Evolutionary conservation across 2,888 invertebrate genomes (phyloP).

Genomic region (Pherbina coryleti): DNA sequence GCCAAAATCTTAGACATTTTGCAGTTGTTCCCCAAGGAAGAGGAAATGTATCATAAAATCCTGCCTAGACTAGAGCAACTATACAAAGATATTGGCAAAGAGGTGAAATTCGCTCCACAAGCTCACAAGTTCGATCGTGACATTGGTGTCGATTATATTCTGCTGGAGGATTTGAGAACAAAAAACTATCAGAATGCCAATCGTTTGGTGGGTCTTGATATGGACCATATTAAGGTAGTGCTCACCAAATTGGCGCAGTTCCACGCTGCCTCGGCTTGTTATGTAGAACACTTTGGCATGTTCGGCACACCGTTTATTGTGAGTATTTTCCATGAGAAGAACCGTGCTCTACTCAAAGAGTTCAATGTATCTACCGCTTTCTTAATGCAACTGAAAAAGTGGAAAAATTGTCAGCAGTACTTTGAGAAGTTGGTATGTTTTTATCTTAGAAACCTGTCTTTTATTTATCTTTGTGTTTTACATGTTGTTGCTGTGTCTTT

Average conservation of each 20-base stretch:
- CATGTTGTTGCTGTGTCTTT: constrained; percentile 16
- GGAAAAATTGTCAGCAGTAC: constrained; percentile 56
- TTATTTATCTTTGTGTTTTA: neutral
- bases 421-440: constrained; percentile 56
- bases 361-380: constrained; percentile 56
- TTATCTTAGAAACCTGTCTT: neutral
- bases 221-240: constrained; percentile 55
- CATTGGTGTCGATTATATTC: constrained; percentile 45
- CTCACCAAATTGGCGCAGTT: constrained; percentile 60
- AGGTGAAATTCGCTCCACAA: constrained; percentile 55
- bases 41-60: constrained; percentile 55
- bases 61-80: constrained; percentile 60
- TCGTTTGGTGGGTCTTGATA: constrained; percentile 57
- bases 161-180: constrained; percentile 58
- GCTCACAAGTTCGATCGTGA: constrained; percentile 49
- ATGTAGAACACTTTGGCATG: constrained; percentile 51
- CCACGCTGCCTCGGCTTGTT: constrained; percentile 63
- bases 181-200: constrained; percentile 57
- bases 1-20: constrained; percentile 43
- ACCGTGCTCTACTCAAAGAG: neutral
- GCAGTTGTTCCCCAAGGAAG: constrained; percentile 57
- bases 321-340: constrained; percentile 5
- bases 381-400: constrained; percentile 57
- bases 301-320: constrained; percentile 41
- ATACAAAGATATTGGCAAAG: constrained; percentile 53